These are phyloP conservation scores for Phalacrocorax aristotelis DNA, from an alignment of 2,113 vertebrate species.

Conservation along the genomic window DNA sequence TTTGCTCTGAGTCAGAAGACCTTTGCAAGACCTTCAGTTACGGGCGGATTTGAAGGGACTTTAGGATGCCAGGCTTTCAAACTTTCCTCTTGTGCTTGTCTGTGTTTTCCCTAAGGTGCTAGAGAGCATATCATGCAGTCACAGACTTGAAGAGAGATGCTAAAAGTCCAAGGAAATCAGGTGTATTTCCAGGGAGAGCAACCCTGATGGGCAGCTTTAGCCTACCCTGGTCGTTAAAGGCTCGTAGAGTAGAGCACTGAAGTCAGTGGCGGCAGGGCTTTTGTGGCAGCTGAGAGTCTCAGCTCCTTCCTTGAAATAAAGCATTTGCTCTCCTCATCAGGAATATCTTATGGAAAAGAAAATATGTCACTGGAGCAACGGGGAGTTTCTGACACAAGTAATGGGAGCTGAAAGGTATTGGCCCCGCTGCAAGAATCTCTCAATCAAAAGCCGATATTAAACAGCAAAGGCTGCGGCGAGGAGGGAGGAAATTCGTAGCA, in stretches of 20 bases:
- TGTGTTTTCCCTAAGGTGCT: neutral
- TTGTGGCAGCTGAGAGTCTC: neutral
- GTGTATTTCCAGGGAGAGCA: neutral
- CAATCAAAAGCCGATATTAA: neutral
- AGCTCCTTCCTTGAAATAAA: neutral
- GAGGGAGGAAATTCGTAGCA: neutral
- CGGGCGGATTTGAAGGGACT: neutral
- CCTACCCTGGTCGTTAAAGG: no score
- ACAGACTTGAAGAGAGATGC: no score
- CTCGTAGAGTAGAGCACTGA: neutral
- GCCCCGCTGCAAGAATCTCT: neutral
- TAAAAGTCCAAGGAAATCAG: neutral
- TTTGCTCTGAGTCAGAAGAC: neutral
- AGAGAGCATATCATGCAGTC: no score
- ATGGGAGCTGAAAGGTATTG: neutral
- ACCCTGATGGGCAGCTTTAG: neutral
- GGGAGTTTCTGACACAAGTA: neutral
- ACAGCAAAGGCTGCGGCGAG: neutral
- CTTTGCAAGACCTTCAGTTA: neutral
- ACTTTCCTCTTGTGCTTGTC: neutral
- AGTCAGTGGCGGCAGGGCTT: neutral
- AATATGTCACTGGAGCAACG: neutral
- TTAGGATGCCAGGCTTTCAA: neutral
- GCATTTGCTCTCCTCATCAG: fast-evolving
- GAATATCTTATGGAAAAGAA: neutral